phyloP scores from a whole-genome alignment of 2,888 invertebrate genomes.

The Colostygia pectinataria region DNA sequence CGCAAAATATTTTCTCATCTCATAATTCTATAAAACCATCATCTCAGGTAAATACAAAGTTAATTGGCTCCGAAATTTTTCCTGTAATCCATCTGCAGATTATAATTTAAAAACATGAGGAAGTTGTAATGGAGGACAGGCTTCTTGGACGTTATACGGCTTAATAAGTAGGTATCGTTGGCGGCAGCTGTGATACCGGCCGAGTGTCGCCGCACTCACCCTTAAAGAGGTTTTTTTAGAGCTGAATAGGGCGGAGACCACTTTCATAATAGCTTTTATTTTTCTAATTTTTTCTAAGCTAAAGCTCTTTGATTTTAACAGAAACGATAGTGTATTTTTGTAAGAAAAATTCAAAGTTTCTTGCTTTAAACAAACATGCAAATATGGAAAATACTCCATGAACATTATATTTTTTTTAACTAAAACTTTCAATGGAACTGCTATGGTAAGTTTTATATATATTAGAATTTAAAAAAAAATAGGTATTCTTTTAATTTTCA shows the following conservation, averaged over 20 bases:
- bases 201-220: conserved; percentile 77
- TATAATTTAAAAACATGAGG: conserved; percentile 77
- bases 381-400: too few relatives aligned
- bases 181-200: conserved; percentile 80
- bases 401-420: too few relatives aligned
- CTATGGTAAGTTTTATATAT: too few relatives aligned
- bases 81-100: conserved; percentile 61
- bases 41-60: conserved; percentile 39
- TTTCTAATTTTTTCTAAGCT: not conserved
- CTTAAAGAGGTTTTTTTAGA: conserved; percentile 60
- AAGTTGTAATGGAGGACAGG: conserved; percentile 60
- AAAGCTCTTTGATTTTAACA: too few relatives aligned
- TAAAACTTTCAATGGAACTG: too few relatives aligned
- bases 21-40: conserved; percentile 23
- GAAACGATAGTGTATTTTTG: too few relatives aligned
- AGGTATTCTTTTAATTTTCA: too few relatives aligned
- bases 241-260: conserved; percentile 43
- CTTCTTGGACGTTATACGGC: conserved; percentile 64
- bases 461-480: too few relatives aligned
- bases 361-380: too few relatives aligned
- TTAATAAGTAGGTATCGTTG: conserved; percentile 80
- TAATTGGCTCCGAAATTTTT: conserved; percentile 54
- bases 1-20: conserved; percentile 27
- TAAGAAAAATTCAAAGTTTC: too few relatives aligned
- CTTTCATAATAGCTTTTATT: conserved; percentile 28